These are phyloP conservation scores for Sphinx pinastri DNA, from an alignment of 2,888 invertebrate genomes.

Conservation along the genomic window DNA sequence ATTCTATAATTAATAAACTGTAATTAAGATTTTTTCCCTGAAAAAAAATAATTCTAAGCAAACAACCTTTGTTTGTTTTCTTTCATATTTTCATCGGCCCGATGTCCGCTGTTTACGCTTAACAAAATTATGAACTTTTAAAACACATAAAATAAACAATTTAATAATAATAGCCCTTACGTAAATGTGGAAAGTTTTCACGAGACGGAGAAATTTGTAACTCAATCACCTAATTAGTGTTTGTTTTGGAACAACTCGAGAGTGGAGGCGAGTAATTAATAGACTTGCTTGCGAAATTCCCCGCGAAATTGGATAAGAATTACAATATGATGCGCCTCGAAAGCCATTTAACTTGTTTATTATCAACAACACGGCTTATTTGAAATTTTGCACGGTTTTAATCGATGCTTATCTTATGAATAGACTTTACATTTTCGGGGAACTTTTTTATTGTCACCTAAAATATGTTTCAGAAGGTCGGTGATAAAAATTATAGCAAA, in stretches of 20 bases:
- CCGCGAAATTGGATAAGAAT: conserved; percentile 38
- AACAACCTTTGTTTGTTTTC: conserved; percentile 15
- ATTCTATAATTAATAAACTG: not conserved
- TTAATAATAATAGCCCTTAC: conserved; percentile 54
- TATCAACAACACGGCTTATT: conserved; percentile 14
- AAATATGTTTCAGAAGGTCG: too few species aligned
- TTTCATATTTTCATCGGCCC: not conserved
- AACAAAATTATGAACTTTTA: conserved; percentile 31
- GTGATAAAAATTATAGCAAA: too few species aligned
- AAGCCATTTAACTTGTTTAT: conserved; percentile 26
- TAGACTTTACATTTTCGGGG: not conserved
- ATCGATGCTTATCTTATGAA: not conserved
- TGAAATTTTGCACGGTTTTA: not conserved
- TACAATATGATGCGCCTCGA: conserved; percentile 30
- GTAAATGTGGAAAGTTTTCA: conserved; percentile 50
- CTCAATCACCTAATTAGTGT: conserved; percentile 73
- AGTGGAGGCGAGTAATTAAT: conserved; percentile 58
- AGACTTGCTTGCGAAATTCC: conserved; percentile 40
- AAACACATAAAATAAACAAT: conserved; percentile 47
- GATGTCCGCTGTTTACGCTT: conserved; percentile 26
- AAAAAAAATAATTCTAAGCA: not conserved
- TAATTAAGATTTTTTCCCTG: not conserved
- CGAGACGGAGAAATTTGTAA: conserved; percentile 65
- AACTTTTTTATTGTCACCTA: too few species aligned
- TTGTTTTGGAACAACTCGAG: conserved; percentile 63